Base-by-base conservation (phyloP, 1,140 invertebrate species). In the Pogonomyrmex californicus region DNA sequence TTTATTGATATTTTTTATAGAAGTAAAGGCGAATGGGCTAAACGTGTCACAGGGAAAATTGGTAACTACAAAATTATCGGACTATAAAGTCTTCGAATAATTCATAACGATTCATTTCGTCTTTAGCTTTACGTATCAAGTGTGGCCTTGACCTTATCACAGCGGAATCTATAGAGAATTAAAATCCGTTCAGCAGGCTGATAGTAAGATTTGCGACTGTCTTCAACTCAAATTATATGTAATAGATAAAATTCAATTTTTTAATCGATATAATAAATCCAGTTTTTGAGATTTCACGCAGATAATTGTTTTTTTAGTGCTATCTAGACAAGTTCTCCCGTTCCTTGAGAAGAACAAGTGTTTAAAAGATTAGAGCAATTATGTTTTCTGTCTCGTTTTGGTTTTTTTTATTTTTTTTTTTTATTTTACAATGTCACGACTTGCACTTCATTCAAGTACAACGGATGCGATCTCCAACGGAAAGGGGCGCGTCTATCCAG, bases 51-150 rank as follows among this genome's bases (percentile, higher is more conserved):
- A 12, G 0, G 12, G 47, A 82, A 73, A 49, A 44, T 73, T 71
- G 10, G 17, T 41, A 30, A n/a, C 12, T 47, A 41, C 12, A 12
- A 83, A n/a, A 73, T 47, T 73, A 41, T 23, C 12, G 4, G 68
- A 12, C 54, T 75, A 60, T 83, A 83, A 71, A 75, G 79, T n/a
- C 33, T 1, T n/a, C 68, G 4, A 83, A 83, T 83, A 73, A 83
- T 83, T 83, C n/a, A 83, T 83, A 83, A 75, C 54, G 17, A 36
- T 75, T 60, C 49, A 54, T 81, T 75, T 60, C 33, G 51, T 47
- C 6, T 60, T 9, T 75, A 83, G 56, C 5, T 83, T 83, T 73
- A 71, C 68, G 54, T 41, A 75, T 33, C 56, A 71, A n/a, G 54
- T 36, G 38, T 36, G n/a, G 23, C 79, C 79, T 62, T 75, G 79